Base-by-base conservation (phyloP, 2,797 vertebrate genomes). In the Poliocrania exsul region DNA sequence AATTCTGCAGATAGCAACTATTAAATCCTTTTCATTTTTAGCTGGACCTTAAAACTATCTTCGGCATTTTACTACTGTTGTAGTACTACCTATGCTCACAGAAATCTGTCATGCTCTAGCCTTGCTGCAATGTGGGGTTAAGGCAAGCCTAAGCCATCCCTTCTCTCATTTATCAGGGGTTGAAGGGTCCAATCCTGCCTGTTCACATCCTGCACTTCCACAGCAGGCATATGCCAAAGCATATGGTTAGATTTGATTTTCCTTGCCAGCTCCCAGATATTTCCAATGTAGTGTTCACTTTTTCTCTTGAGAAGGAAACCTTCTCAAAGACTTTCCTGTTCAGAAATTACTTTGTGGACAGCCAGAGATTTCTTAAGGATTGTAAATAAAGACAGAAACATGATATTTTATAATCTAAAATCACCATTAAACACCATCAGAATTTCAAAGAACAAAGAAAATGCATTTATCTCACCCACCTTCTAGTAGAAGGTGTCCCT, bases 351-450 rank as follows among this genome's bases (percentile, higher is more conserved):
- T 77, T 85, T 66, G 26, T 3, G 72, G 24, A 12, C 35, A 75
- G 56, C 25, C 12, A 73, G 33, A 74, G 50, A 56, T 64, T 85
- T 70, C 19, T 51, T 58, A 9, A 60, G 15, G 5, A 79, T 6
- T 56, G 18, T 35, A 88, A 85, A 77, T 33, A 67, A 75, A 37
- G 20, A 66, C 5, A 75, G 25, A 8, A 72, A 10, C 10, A 17
- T 0, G 0, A 21, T 37, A 70, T n/a, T 79, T 86, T 33, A 24
- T 31, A 57, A 73, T 21, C 25, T 74, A 74, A 84, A 72, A 0
- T 6, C 11, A 51, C 11, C 2, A 5, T 23, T 70, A 91, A 56
- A 46, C 46, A 87, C 46, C 19, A 64, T 7, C 15, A 40, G 31
- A 81, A 83, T 67, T 84, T 81, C 46, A 20, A 16, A 50, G 13